Conservation (phyloP, 1,140 invertebrate species). For the Drosophila nigromelanica region DNA sequence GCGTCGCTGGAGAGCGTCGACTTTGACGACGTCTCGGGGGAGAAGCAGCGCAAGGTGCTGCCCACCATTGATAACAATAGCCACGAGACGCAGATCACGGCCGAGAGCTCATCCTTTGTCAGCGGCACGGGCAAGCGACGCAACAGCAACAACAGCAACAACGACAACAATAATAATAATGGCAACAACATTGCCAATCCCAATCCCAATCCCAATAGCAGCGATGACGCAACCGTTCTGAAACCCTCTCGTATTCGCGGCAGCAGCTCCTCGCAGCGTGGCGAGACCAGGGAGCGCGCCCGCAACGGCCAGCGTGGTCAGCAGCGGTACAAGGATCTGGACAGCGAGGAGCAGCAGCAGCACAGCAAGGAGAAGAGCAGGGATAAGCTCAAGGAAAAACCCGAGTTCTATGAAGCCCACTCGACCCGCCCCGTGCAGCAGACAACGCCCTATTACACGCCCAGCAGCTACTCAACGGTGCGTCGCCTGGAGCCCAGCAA, state of each 20-base stretch:
- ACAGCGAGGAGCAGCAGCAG: constrained; percentile 54
- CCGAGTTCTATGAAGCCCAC: constrained; percentile 62
- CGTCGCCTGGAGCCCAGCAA: constrained; percentile 71
- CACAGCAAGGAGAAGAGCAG: constrained; percentile 40
- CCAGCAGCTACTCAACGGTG: constrained; percentile 62
- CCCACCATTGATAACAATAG: constrained; percentile 74
- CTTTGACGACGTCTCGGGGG: constrained; percentile 78
- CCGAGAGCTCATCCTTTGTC: constrained; percentile 90
- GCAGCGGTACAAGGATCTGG: constrained; percentile 65
- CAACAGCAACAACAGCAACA: constrained; percentile 48
- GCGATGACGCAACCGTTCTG: constrained; percentile 46
- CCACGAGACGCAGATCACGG: constrained; percentile 88
- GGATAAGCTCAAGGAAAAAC: constrained; percentile 53
- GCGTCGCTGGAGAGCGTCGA: constrained; percentile 72
- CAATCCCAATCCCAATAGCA: constrained; percentile 28
- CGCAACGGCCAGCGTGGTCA: constrained; percentile 70
- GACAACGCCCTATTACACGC: constrained; percentile 56
- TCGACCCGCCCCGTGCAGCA: constrained; percentile 54
- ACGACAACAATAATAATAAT: constrained; percentile 17
- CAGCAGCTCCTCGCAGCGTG: constrained; percentile 40
- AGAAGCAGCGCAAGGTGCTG: constrained; percentile 75
- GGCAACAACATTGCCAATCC: constrained; percentile 10
- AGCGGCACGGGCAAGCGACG: constrained; percentile 84
- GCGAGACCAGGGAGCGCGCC: constrained; percentile 59
- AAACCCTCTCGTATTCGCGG: constrained; percentile 47